Base-by-base conservation (phyloP, 2,888 invertebrate species). In the Dasysyrphus tricinctus region DNA sequence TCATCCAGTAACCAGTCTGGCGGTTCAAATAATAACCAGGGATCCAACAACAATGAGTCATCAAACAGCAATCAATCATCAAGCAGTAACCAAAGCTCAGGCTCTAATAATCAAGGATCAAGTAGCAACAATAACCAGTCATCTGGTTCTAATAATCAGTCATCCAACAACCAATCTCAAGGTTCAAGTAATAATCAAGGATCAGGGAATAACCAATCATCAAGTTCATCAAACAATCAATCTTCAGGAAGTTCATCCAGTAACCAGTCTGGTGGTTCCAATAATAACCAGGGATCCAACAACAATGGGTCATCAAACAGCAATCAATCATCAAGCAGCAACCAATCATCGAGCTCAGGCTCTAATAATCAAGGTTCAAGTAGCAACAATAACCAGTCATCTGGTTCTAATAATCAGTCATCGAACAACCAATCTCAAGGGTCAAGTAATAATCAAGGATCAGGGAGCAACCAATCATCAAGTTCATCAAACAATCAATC, bases 301-400 rank as follows among this genome's bases (percentile, higher is more conserved):
- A 83, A 65, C 47, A 88, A 86, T 49, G 78, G 88, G 37, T 74
- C 78, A 8, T 87, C 89, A 11, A 19, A 37, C 14, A 81, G 24
- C 51, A 88, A 69, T 37, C 84, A 84, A 51, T 70, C 75, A 29
- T 73, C 74, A 7, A 42, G 8, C 19, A 63, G 37, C 29, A 87
- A 61, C 51, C 51, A 51, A 4, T 29, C 51, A 12, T 24, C 51
- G 24, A 24, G 24, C 24, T 24, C 24, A 0, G 6, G 29, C 29
- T 29, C 51, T 24, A 24, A 74, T n/a, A 87, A 59, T 61, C 88
- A 88, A 51, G 59, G 67, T 14, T 80, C 85, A 8, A 75, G 9
- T 14, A 81, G 19, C n/a, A 42, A 63, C 42, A 63, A 24, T 24
- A 39, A 42, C 51, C 83, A 79, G 29, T 37, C 57, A 9, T 34